Base-by-base conservation (phyloP, 2,888 invertebrate species). In the Anthophora plumipes region DNA sequence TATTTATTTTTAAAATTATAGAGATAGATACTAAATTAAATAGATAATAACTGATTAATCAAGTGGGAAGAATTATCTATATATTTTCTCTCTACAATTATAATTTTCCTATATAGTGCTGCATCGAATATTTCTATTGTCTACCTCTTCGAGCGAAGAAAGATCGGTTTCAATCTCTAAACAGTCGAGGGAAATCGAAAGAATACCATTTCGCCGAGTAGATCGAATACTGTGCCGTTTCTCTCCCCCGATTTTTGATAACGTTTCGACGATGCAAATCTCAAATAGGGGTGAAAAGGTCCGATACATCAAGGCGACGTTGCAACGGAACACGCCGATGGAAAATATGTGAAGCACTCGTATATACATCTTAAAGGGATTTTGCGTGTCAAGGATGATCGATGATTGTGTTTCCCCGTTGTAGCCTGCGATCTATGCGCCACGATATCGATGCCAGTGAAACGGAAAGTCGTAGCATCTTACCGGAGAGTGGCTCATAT, bases 361-460 rank as follows among this genome's bases (percentile, higher is more conserved):
- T 70, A 60, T 82, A 84, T 82, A n/a, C n/a, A 85, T 83, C 68
- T 80, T 73, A 64, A 73, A 73, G 55, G 72, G 77, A 70, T 76
- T 80, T 73, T 60, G 57, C 64, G 59, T 71, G 72, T 55, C 74
- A 46, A 48, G 61, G 57, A 80, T 85, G 83, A 85, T 85, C 75
- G 80, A 85, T 76, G 75, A 60, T 31, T 17, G 25, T 31, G 76
- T 73, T 82, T 52, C 60, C 14, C 17, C 59, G 50, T 43, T 50
- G 64, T 41, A 39, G 46, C 22, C n/a, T 37, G 59, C 31, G 41
- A 60, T 39, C 39, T 4, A 41, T 39, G 25, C 14, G 12, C 31
- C 46, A 46, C 22, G 63, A 77, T n/a, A n/a, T 68, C 59, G 72
- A 77, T 72, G 31, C 48, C 52, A 20, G 39, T 11, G 80, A 67